A percentile compares a stretch with the other conserved stretches of the same genome.
Conservation (phyloP, 1,140 invertebrate species). For the Zeugodacus cucurbitae region DNA sequence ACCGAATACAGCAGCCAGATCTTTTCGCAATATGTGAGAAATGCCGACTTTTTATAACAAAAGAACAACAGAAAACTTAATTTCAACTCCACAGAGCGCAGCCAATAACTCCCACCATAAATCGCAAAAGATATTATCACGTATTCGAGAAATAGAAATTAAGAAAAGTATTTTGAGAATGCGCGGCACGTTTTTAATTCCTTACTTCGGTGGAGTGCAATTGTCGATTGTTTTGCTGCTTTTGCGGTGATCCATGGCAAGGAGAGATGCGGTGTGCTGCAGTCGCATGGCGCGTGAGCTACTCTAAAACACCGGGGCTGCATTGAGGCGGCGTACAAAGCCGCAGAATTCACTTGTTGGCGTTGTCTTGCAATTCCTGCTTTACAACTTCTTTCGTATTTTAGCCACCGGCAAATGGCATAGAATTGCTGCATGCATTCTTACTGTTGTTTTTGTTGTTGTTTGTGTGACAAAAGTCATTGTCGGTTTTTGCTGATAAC, state of each 20-base stretch:
- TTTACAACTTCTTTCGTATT: background rate
- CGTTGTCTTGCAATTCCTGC: background rate
- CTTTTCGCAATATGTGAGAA: too few relatives aligned
- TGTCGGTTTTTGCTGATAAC: background rate
- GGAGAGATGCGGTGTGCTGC: background rate
- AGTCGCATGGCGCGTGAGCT: background rate
- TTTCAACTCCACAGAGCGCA: background rate
- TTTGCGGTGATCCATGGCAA: background rate
- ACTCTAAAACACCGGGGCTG: background rate
- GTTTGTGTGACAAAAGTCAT: background rate
- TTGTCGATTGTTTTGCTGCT: background rate
- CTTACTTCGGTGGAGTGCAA: background rate
- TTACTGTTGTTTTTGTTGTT: background rate
- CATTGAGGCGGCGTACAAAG: background rate
- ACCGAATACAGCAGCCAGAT: too few relatives aligned
- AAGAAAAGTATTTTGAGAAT: constrained; percentile 32
- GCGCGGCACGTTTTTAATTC: constrained; percentile 23
- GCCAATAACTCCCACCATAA: background rate
- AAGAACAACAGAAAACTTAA: too few relatives aligned
- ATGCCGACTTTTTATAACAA: too few relatives aligned
- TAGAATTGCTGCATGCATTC: background rate
- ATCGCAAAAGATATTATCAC: constrained; percentile 4
- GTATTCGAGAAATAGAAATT: background rate
- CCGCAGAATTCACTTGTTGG: background rate
- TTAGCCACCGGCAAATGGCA: background rate